Evolutionary conservation across 64 coral and sea anemone genomes (phyloP), one percentile per base, ranked within the genome.

Genomic region (Astreopora myriophthalma): DNA sequence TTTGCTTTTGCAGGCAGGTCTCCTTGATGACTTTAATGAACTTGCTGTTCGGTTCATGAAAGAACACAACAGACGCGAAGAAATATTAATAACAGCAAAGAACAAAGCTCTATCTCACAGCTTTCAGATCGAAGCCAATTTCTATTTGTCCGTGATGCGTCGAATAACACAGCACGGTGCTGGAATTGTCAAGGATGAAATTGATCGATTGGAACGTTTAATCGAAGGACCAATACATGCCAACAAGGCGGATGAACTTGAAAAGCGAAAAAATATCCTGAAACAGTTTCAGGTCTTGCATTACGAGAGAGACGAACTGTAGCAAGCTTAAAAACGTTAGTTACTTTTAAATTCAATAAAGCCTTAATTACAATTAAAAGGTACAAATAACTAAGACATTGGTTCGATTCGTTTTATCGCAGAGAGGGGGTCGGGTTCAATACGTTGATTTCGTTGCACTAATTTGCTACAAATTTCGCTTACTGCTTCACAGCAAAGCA

Each of bases 231-330:
- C 90, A 33, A 58, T 99, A 9, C 97, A 99, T 37, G 84, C 94
- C 17, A 92, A 92, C 34, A 99, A 99, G 51, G 87, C 79, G 8
- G 97, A 99, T 58, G 97, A 95, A 75, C 66, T 99, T 29, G 94
- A 96, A 57, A 96, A 86, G 75, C 86, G 91, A 25, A 99, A 93
- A 89, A 99, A 99, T 25, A 94, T 99, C 49, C 86, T 99, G 24
- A 93, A 93, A 30, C 93, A 99, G 42, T 99, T 99, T 34, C 90
- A 93, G 31, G 75, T 85, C 0, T 34, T 93, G 69, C 94, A 96
- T 94, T 86, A 88, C 19, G 94, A 95, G 73, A 96, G 80, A 99
- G 97, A 99, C 74, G 97, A 99, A 85, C 70, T 99, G 13, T 99
- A 81, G 83, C 6, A 23, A 3, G 28, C 6, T 22, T 32, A n/a